These are phyloP conservation scores for Eulithis testata DNA, from an alignment of 2,888 invertebrate species.

Conservation along the genomic window DNA sequence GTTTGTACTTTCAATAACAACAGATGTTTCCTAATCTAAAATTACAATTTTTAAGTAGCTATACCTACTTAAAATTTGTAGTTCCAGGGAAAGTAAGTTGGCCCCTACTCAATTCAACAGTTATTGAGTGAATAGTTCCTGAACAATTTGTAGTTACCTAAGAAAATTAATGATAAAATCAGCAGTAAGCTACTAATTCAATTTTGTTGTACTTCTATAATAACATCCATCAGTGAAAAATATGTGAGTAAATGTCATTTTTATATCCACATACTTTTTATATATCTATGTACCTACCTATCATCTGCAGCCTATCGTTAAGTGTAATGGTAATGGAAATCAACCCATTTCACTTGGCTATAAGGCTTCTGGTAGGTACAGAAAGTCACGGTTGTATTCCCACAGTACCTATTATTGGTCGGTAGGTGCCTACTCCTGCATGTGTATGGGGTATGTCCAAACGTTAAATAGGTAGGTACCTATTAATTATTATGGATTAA, in stretches of 20 bases:
- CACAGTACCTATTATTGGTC: too few species aligned
- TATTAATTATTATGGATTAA: too few species aligned
- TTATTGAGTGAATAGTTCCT: constrained; percentile 2
- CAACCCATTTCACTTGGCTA: too few species aligned
- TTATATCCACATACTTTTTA: constrained; percentile 2
- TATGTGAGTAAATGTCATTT: constrained; percentile 17
- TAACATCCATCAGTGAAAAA: constrained; percentile 9
- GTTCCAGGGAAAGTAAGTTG: neutral
- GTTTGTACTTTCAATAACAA: constrained; percentile 1
- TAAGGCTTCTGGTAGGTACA: too few species aligned
- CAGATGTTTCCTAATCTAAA: neutral
- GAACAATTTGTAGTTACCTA: neutral
- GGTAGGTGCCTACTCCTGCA: too few species aligned
- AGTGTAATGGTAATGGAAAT: too few species aligned
- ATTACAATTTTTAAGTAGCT: neutral
- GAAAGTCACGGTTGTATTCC: too few species aligned
- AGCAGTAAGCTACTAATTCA: neutral
- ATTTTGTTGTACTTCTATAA: neutral
- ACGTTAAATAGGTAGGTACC: too few species aligned
- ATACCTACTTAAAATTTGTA: neutral
- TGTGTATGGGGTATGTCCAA: too few species aligned
- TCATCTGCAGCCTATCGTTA: too few species aligned
- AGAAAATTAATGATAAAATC: neutral
- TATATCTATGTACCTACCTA: neutral
- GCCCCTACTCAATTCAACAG: neutral